Conservation (phyloP, 2,113 vertebrate genomes). For the Tragelaphus buxtoni region DNA sequence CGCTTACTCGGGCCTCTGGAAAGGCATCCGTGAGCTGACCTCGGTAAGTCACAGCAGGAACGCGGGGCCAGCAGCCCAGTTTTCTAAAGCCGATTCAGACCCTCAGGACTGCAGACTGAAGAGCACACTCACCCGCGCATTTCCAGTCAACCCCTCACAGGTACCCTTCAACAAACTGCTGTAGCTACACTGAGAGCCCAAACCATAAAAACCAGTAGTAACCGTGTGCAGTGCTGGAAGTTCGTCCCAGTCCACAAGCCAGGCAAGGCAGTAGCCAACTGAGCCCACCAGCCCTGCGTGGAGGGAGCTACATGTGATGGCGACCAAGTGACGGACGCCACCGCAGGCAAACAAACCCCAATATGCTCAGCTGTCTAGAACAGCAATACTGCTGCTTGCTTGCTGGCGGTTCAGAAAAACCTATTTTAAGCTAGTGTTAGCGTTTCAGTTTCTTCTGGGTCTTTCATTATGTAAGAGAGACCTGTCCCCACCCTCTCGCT, state of each 20-base stretch:
- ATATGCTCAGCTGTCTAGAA: background rate
- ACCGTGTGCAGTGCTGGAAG: background rate
- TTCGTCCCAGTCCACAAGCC: background rate
- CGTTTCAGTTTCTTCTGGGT: background rate
- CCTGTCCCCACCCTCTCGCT: background rate
- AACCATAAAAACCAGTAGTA: background rate
- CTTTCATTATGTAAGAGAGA: background rate
- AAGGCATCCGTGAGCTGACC: background rate
- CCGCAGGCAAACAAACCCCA: background rate
- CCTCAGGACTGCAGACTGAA: background rate
- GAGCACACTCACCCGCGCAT: background rate
- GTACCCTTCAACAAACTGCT: background rate
- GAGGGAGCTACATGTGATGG: background rate
- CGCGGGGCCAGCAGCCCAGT: background rate
- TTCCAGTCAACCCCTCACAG: background rate
- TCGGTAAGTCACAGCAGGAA: background rate
- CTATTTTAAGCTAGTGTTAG: background rate
- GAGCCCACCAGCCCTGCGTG: background rate
- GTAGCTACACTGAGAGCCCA: background rate
- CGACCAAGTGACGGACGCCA: background rate
- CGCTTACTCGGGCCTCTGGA: background rate
- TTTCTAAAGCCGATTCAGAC: background rate
- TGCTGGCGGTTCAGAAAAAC: background rate
- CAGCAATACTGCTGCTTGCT: background rate
- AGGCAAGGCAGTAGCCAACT: background rate